Evolutionary conservation across 2,113 vertebrate species (phyloP), one percentile per base, ranked within the genome.

Genomic region (Dromiciops gliroides): DNA sequence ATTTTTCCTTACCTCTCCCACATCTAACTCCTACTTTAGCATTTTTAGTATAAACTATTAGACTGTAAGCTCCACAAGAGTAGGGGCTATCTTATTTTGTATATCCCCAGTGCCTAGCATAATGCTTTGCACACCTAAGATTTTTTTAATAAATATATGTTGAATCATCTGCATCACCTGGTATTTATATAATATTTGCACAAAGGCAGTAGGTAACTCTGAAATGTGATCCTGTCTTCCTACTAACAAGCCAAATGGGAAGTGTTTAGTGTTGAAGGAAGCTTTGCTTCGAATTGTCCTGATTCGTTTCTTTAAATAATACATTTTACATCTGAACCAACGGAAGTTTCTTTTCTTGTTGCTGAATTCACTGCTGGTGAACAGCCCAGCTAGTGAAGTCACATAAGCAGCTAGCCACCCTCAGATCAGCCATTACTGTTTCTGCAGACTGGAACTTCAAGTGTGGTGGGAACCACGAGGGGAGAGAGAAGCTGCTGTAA

Each of bases 391-490:
- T 75, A n/a, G 37, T 19, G 60, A 19, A 37, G 37, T 75, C 60
- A 75, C 67, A 16, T n/a, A 48, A 16, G 10, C 26, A 49, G 10
- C 48, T 44, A 49, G 8, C 89, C 89, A 49, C 48, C 89, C 89
- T 90, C 89, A 49, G 89, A 49, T 90, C 89, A 90, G 28, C 89
- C 89, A 49, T 90, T 90, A 26, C 89, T 19, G 28, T 26, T 90
- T 90, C 89, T 49, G 89, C 89, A 48, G 89, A 90, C 48, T 90
- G 48, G 28, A 90, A 49, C 89, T 90, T 90, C 89, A 48, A 90
- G 89, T 90, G 89, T 49, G 89, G 89, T 90, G 48, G 89, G 48
- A 49, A 50, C 89, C 48, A 90, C 48, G 22, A 83, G 67, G 67
- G 67, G 67, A 83, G 89, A 48, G 28, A 90, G 48, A 31, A 90